Base-by-base conservation (phyloP, 2,888 invertebrate species). In the Conchocele bisecta region DNA sequence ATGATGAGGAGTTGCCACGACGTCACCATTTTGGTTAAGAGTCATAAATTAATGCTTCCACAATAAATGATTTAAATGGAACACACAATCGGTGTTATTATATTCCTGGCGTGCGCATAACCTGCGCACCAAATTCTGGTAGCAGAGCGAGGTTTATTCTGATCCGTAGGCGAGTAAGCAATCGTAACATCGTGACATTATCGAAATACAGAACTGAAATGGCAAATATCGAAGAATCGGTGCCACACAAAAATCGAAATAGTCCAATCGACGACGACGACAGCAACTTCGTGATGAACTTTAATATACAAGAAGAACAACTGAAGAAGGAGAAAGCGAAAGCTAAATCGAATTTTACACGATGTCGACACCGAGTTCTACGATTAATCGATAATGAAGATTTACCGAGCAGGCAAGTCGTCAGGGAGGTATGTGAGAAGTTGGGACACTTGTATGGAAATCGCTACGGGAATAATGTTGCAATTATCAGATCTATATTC, bases 131-230 rank as follows among this genome's bases (percentile, higher is more conserved):
- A n/a, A 48, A 4, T 29, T 28, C 22, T 48, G 48, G 48, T 48
- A 48, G 48, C 48, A 48, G 48, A 48, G 48, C 48, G 48, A 48
- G 48, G 48, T 48, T 48, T 11, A 44, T 26, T 26, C 24, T 48
- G 3, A 48, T 48, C 28, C n/a, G n/a, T n/a, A n/a, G n/a, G n/a
- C n/a, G 26, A 24, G 17, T 29, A 28, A 48, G 28, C 48, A 31
- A 48, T 22, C 28, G 29, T n/a, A 28, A 17, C 28, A 48, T 20
- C 6, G 7, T 3, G n/a, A 28, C 31, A 31, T 28, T 31, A 20
- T 29, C 48, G 48, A 17, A 7, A 20, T 28, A 7, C 3, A 48
- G 31, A 3, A 48, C n/a, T 6, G 29, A 29, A 48, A 13, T 31
- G 31, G 3, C 48, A 31, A 48, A 44, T 28, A 28, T 48, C 48